Evolutionary conservation across 1,140 invertebrate species (phyloP).

Genomic region (Parasteatoda tepidariorum): DNA sequence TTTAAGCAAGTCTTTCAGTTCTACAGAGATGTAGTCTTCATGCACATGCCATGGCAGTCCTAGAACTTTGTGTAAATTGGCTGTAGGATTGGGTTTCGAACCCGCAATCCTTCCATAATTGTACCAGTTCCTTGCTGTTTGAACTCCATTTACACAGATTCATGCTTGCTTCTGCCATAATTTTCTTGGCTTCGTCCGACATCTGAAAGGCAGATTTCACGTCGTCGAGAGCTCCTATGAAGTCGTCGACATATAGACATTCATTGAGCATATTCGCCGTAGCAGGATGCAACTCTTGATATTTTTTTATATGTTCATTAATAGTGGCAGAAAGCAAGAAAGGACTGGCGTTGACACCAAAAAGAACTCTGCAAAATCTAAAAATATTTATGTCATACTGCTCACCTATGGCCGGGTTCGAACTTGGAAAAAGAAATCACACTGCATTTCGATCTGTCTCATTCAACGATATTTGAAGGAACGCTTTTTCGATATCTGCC

Average conservation of each 20-base stretch:
- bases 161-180: background rate
- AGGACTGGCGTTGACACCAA: background rate
- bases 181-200: background rate
- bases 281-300: background rate
- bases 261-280: no score
- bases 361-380: background rate
- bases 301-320: background rate
- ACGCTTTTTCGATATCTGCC: background rate
- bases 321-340: background rate
- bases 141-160: background rate
- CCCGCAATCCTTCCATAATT: background rate
- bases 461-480: background rate
- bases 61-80: background rate
- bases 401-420: no score
- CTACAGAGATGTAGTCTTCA: background rate
- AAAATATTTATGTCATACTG: background rate
- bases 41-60: background rate
- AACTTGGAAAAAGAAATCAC: background rate
- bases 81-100: background rate
- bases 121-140: background rate
- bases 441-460: background rate
- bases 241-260: constrained; percentile 23
- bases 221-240: background rate
- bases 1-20: background rate
- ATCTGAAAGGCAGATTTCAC: background rate